phyloP scores from a whole-genome alignment of 2,797 vertebrate species.

The Okamejei kenojei region DNA sequence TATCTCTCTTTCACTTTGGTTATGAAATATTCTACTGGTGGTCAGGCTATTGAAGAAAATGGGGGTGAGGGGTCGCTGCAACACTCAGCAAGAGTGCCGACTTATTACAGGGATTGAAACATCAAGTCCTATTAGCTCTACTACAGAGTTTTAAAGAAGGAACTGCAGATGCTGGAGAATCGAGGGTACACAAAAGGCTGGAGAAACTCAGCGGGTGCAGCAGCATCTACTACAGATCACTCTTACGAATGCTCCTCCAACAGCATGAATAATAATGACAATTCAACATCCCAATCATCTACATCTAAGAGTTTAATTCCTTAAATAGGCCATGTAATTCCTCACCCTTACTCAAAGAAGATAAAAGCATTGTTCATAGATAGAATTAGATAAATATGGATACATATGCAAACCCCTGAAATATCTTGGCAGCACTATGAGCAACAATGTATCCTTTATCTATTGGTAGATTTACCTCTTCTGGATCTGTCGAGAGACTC shows the following conservation, averaged over 20 bases:
- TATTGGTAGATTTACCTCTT: slow-evolving; percentile 81
- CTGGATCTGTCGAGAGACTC: slow-evolving; percentile 84
- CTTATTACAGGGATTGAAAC: too few relatives aligned
- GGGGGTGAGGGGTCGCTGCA: too few relatives aligned
- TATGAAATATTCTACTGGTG: neutral
- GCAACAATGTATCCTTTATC: neutral
- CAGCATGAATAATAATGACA: neutral
- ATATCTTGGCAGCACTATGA: neutral
- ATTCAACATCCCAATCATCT: neutral
- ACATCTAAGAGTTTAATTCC: neutral
- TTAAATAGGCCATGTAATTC: neutral
- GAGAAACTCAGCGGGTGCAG: too few relatives aligned
- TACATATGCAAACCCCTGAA: neutral
- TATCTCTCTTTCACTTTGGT: neutral
- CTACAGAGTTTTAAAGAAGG: too few relatives aligned
- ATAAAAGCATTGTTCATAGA: neutral
- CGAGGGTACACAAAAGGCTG: too few relatives aligned
- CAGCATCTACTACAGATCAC: too few relatives aligned
- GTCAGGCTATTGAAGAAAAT: too few relatives aligned
- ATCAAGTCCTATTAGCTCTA: too few relatives aligned
- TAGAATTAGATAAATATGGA: neutral
- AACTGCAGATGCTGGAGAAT: too few relatives aligned
- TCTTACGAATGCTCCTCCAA: too few relatives aligned
- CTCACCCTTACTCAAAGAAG: neutral
- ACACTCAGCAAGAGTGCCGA: too few relatives aligned